These are phyloP conservation scores for Malaclemys terrapin DNA, from an alignment of 2,113 vertebrate species.

Conservation along the genomic window DNA sequence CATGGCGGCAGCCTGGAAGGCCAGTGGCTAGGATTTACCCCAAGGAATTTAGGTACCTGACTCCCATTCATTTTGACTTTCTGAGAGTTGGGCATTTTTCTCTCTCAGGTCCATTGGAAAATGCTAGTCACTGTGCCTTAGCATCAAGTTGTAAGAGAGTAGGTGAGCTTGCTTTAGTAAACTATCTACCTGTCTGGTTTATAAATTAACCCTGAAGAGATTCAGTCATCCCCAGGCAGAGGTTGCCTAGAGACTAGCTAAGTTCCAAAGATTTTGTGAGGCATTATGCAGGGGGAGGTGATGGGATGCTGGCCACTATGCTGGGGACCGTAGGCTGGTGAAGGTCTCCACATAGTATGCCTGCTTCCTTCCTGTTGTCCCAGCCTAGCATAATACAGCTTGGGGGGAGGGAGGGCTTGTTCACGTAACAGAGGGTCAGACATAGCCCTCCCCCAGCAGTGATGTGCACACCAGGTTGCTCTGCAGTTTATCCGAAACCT, in stretches of 20 bases:
- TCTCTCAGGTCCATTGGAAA: background rate
- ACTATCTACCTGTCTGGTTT: background rate
- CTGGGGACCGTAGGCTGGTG: background rate
- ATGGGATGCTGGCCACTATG: background rate
- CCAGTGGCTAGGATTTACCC: background rate
- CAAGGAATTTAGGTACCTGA: background rate
- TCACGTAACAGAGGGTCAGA: background rate
- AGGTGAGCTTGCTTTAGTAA: background rate
- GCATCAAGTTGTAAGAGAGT: background rate
- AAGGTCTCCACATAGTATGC: background rate
- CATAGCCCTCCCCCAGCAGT: background rate
- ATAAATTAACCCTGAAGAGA: background rate
- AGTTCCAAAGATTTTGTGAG: background rate
- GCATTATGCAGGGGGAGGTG: background rate
- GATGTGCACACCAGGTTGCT: background rate
- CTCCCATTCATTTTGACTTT: background rate
- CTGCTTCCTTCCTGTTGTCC: background rate
- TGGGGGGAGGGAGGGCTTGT: background rate
- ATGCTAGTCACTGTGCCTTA: background rate
- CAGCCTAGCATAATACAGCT: background rate
- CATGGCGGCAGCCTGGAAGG: fast-evolving
- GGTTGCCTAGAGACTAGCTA: background rate
- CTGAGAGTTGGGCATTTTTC: background rate
- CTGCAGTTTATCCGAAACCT: background rate
- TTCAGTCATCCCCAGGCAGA: background rate